These are phyloP conservation scores for Drosophila miranda DNA, from an alignment of 1,140 invertebrate genomes.

Conservation along the genomic window DNA sequence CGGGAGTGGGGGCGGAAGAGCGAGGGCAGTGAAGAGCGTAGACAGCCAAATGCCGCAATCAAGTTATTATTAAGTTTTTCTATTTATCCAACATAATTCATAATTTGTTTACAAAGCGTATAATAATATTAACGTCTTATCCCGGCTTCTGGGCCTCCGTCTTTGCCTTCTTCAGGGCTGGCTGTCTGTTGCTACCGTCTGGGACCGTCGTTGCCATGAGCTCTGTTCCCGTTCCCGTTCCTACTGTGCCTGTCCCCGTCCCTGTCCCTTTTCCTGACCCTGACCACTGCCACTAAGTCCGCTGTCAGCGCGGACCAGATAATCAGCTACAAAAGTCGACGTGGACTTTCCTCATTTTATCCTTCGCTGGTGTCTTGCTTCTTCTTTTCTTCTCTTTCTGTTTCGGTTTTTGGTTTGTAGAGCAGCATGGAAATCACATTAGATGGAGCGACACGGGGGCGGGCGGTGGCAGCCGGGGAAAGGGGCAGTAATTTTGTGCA, in stretches of 20 bases:
- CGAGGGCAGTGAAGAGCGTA: neutral
- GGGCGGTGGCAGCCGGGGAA: neutral
- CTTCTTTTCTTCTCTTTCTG: neutral
- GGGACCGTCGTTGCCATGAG: conserved; percentile 11
- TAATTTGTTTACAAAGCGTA: conserved; percentile 81
- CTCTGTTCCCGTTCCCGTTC: neutral
- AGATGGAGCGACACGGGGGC: neutral
- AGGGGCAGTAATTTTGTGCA: conserved; percentile 18
- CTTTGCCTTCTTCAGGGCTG: neutral
- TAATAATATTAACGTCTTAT: conserved; percentile 80
- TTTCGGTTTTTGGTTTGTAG: conserved; percentile 4
- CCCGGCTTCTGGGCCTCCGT: conserved; percentile 30
- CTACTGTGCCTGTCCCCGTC: too few relatives aligned
- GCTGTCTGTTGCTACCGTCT: neutral
- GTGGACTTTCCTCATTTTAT: conserved; percentile 48
- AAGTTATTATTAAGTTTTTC: conserved; percentile 81
- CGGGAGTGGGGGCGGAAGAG: neutral
- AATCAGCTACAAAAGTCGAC: conserved; percentile 61
- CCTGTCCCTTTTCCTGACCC: neutral
- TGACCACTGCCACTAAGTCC: conserved; percentile 27
- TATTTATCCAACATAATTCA: conserved; percentile 81
- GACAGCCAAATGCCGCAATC: conserved; percentile 73
- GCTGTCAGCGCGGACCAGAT: conserved; percentile 67
- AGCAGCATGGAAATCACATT: conserved; percentile 55
- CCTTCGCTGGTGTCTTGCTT: conserved; percentile 20